Evolutionary conservation across 2,113 vertebrate species (phyloP).

Genomic region (Rattus norvegicus): DNA sequence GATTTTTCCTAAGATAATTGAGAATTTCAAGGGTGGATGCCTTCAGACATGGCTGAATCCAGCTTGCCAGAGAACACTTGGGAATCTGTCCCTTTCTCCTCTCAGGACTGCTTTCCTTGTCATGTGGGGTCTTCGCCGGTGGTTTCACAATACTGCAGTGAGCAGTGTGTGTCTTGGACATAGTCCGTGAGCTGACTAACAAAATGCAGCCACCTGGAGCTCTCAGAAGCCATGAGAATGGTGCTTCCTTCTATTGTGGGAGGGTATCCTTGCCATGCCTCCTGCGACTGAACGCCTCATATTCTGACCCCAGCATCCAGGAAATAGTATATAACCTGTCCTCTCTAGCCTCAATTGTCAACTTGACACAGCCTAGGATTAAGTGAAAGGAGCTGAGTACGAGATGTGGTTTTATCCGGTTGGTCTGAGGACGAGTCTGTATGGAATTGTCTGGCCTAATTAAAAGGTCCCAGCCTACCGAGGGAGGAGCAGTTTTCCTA

Average conservation of each 20-base stretch:
- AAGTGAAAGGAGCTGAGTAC: not conserved
- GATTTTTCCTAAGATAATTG: not conserved
- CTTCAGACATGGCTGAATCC: not conserved
- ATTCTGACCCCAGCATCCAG: not conserved
- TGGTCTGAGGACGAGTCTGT: too few relatives aligned
- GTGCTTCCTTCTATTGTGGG: not conserved
- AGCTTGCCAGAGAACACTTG: not conserved
- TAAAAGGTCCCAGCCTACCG: not conserved
- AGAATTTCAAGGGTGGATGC: not conserved
- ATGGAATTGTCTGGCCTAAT: too few relatives aligned
- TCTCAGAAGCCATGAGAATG: not conserved
- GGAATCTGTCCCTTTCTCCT: constrained; percentile 17
- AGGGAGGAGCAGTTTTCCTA: not conserved
- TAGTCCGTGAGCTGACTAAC: not conserved
- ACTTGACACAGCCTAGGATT: not conserved
- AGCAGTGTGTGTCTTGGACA: not conserved
- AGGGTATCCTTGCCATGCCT: not conserved
- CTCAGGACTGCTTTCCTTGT: constrained; percentile 12
- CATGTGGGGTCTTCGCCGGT: not conserved
- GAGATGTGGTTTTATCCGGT: not conserved
- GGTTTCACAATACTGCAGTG: not conserved
- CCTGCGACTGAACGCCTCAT: not conserved
- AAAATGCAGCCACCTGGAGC: not conserved
- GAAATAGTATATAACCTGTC: not conserved
- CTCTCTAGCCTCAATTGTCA: not conserved